Evolutionary conservation across 1,140 invertebrate species (phyloP), one percentile per base, ranked within the genome.

Genomic region (Drosophila lowei): DNA sequence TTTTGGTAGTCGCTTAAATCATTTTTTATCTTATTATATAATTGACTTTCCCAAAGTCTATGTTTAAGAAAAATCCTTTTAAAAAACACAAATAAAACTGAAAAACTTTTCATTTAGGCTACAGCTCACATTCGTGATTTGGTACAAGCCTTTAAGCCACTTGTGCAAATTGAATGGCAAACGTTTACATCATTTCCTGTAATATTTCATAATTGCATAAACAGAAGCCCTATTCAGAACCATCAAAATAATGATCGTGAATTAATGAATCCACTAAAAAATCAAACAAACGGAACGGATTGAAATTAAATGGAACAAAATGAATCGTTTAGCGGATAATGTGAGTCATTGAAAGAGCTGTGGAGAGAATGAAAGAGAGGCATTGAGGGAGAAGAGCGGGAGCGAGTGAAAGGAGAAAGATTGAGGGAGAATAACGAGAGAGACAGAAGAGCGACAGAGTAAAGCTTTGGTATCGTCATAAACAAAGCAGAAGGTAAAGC

Each of bases 151-250:
- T 53, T 15, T 53, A 34, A 34, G 50, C 38, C n/a, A 15, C 38
- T 34, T 67, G 44, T 30, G 49, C 43, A 38, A 42, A 42, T 56
- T 56, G 13, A 30, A 23, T 11, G 23, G 16, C 6, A 13, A 46
- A 44, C 23, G n/a, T 56, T 38, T 38, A 38, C 34, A 38, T 38
- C 11, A 56, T 57, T 67, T 67, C 48, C 59, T 49, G 59, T 53
- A 65, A 62, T 72, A 67, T 79, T 79, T 84, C 80, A 72, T 85
- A 79, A 79, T 72, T 72, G 11, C 74, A 76, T 85, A 72, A 64
- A 52, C 76, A 61, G 62, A 84, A 58, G 64, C 65, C 50, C 50
- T 46, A 11, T 38, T 38, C 34, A 62, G 23, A 74, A 79, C 61
- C 21, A 47, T 70, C 61, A 43, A 47, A 74, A 62, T 61, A 70